Evolutionary conservation across 2,888 invertebrate genomes (phyloP).

Genomic region (Arctia plantaginis): DNA sequence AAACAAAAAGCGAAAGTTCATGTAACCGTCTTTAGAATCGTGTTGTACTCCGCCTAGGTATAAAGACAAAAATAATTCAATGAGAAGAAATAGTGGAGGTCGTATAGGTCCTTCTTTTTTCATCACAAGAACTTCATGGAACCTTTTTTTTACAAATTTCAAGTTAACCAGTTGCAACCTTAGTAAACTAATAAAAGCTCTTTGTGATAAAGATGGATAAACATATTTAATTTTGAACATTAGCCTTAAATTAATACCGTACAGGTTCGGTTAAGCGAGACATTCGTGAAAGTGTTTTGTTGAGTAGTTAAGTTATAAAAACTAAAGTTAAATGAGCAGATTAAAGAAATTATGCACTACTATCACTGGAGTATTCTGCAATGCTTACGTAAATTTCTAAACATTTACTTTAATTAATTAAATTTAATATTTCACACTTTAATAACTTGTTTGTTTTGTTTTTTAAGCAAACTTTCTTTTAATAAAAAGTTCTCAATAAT

Average conservation of each 20-base stretch:
- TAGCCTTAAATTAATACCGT: conserved; percentile 5
- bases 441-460: not conserved
- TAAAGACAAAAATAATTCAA: not conserved
- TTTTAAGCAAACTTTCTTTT: conserved; percentile 2
- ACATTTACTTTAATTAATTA: conserved; percentile 8
- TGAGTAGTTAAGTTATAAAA: conserved; percentile 3
- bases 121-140: not conserved
- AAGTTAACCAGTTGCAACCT: not conserved
- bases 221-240: not conserved
- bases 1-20: not conserved
- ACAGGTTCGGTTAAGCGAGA: not conserved
- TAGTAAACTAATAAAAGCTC: not conserved
- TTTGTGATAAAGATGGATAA: not conserved
- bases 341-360: conserved; percentile 15
- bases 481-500: not conserved
- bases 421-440: not conserved
- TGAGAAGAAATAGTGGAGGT: not conserved
- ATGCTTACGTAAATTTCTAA: conserved; percentile 17
- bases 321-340: conserved; percentile 12
- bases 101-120: not conserved
- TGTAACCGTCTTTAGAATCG: not conserved
- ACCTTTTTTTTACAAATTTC: not conserved
- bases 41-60: not conserved
- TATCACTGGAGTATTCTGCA: conserved; percentile 16
- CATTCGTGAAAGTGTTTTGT: conserved; percentile 11